Evolutionary conservation across 53 echinoderm and acorn worm genomes (phyloP), one percentile per base, ranked within the genome.

Genomic region (Paracentrotus lividus): DNA sequence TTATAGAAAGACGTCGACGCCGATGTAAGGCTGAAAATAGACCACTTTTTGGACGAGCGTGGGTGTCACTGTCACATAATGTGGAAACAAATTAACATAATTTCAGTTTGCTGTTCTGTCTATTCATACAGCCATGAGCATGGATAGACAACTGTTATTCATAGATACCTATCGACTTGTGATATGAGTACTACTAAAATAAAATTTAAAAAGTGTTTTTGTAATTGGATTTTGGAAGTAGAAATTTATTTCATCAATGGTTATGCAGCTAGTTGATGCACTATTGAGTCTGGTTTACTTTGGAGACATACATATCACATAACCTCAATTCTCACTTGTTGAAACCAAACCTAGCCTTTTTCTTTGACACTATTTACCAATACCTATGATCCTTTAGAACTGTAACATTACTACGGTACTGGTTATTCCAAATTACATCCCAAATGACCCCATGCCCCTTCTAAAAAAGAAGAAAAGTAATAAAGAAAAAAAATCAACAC

Each of bases 161-260:
- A 66, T 66, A 67, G 68, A 67, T 67, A 66, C 67, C 67, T 66
- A 66, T 66, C 67, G 33, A 67, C 68, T 67, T 5, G 4, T 33
- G 27, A 67, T 7, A 67, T 67, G 68, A 67, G 68, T 67, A n/a
- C 68, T 67, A 67, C 68, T 67, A 67, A 67, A 67, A 67, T 67
- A 67, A 67, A 67, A 67, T 67, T 33, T 20, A 21, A 67, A 67
- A 21, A 67, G 68, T 3, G 33, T 20, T 67, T 52, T 52, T 3
- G 52, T 15, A 52, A 52, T n/a, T n/a, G n/a, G n/a, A n/a, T n/a
- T n/a, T 52, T 52, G 52, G 52, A 52, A 52, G 52, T 52, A 52
- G 52, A 52, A 52, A 52, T 52, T 12, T 15, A 52, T 52, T 52
- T 52, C 15, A 52, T 52, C 27, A 67, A 33, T 67, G 27, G 68